These are phyloP conservation scores for Crocidura indochinensis DNA, from an alignment of 2,797 vertebrate genomes.

Conservation along the genomic window DNA sequence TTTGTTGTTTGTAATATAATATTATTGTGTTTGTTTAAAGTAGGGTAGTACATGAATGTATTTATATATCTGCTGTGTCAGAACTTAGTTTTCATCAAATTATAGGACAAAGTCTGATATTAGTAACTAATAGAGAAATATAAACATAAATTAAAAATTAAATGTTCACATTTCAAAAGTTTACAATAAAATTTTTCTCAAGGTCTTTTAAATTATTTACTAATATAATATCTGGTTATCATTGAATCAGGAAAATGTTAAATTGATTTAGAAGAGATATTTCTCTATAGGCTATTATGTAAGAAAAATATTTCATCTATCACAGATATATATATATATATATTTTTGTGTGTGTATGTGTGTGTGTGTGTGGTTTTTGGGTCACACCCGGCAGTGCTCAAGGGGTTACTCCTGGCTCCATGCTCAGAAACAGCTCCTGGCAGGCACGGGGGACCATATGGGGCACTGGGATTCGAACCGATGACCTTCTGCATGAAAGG, in stretches of 20 bases:
- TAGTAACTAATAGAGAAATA: neutral
- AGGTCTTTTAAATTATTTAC: slow-evolving; percentile 21
- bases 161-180: slow-evolving; percentile 57
- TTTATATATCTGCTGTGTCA: neutral
- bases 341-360: too few relatives aligned
- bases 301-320: neutral
- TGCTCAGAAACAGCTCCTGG: too few relatives aligned
- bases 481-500: too few relatives aligned
- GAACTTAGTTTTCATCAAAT: neutral
- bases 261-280: neutral
- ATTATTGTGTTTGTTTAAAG: neutral
- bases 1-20: slow-evolving; percentile 40
- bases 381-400: too few relatives aligned
- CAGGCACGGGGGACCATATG: too few relatives aligned
- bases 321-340: neutral
- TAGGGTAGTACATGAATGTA: neutral
- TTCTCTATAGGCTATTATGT: neutral
- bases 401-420: too few relatives aligned
- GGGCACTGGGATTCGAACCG: too few relatives aligned
- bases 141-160: slow-evolving; percentile 4
- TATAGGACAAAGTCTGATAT: neutral
- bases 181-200: neutral
- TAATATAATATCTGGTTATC: neutral
- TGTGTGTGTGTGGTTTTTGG: too few relatives aligned
- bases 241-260: neutral